Evolutionary conservation across 92 coral and sea anemone genomes (phyloP), one percentile per base, ranked within the genome.

Genomic region (Phenganax subtilis): DNA sequence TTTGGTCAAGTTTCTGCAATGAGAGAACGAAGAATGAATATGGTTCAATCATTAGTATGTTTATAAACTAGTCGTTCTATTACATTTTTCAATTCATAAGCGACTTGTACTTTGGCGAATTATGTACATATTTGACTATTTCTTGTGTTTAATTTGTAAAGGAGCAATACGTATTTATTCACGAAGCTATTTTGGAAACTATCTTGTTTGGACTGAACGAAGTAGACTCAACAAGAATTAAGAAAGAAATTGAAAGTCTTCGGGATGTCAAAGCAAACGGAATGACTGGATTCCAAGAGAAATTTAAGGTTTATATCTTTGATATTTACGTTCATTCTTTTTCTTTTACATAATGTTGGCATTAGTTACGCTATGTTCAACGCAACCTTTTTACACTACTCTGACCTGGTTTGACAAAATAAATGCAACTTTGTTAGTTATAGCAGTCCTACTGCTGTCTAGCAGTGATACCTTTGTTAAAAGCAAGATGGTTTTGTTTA

Each of bases 1-100:
- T 71, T 76, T 76, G 81, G 81, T 6, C 69, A 76, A 57, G 81
- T 76, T 5, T 30, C 10, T 14, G 81, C 52, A 9, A 76, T 76
- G 81, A 76, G 81, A 76, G 57, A 28, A 10, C 67, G 69, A 57
- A 27, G 81, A 58, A 76, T 76, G 81, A 57, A 76, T 11, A 76
- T 76, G 81, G 20, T 76, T 0, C 81, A 76, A 63, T 57, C 81
- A 16, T 5, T 76, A 44, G 81, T 76, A 76, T 25, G 80, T 20
- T 20, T 20, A 20, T 20, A 20, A 20, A 20, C 25, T 20, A 20
- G 25, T 20, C 25, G 25, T 20, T 20, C 25, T 20, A 20, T 20
- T 20, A 20, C 25, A 20, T 20, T 20, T 20, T 20, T 20, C 25
- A 20, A 20, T 20, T 20, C 25, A 20, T 20, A 20, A 10, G 51